These are phyloP conservation scores for Bellardia bayeri DNA, from an alignment of 2,888 invertebrate species.

Conservation along the genomic window DNA sequence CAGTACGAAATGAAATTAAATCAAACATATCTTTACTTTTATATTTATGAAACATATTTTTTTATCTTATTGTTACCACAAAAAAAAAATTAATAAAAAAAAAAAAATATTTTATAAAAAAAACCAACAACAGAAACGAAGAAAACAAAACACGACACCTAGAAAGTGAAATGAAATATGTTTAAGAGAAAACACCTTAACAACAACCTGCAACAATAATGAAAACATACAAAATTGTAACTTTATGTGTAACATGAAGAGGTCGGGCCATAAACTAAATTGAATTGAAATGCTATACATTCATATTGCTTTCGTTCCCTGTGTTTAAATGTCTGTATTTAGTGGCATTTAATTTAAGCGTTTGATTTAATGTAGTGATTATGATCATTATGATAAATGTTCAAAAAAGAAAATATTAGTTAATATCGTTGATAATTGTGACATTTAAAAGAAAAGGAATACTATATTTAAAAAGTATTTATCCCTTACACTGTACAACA, in stretches of 20 bases:
- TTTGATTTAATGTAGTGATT: conserved; percentile 33
- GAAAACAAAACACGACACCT: conserved; percentile 48
- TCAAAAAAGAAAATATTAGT: conserved; percentile 19
- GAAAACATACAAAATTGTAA: conserved; percentile 6
- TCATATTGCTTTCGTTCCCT: conserved; percentile 15
- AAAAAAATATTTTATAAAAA: neutral
- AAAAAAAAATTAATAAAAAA: too few relatives aligned
- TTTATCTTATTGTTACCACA: conserved; percentile 13
- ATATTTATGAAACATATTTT: conserved; percentile 38
- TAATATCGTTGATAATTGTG: conserved; percentile 26
- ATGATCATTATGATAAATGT: conserved; percentile 56
- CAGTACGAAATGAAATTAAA: conserved; percentile 57
- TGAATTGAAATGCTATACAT: conserved; percentile 42
- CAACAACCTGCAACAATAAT: conserved; percentile 28
- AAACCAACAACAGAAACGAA: conserved; percentile 18
- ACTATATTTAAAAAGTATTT: conserved; percentile 17
- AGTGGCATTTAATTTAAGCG: conserved; percentile 32
- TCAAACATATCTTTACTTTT: conserved; percentile 41
- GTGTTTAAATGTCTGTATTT: conserved; percentile 25
- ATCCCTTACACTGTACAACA: too few relatives aligned
- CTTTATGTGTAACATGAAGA: conserved; percentile 28
- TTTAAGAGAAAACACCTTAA: conserved; percentile 58
- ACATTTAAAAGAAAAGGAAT: neutral
- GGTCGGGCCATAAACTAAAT: conserved; percentile 24
- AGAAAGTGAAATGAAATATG: conserved; percentile 67